These are phyloP conservation scores for Aphelocoma californica DNA, from an alignment of 2,797 vertebrate species.

Conservation along the genomic window DNA sequence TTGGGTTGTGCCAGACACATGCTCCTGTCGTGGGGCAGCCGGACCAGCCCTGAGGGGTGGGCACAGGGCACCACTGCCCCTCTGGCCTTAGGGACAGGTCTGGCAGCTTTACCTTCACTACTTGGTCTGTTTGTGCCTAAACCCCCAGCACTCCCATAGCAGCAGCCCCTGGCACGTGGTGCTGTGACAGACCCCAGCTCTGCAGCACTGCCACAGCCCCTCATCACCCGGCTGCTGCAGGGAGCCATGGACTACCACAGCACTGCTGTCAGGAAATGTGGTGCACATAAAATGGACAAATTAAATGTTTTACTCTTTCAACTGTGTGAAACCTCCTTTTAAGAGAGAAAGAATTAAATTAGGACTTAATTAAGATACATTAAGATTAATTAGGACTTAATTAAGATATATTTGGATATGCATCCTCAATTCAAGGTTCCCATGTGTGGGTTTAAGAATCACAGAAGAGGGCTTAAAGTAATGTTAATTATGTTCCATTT, in stretches of 20 bases:
- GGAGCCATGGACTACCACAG: not conserved
- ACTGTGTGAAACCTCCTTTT: not conserved
- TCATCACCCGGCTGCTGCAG: rapidly evolving
- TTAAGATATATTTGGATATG: conserved; percentile 25
- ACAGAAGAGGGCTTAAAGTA: conserved; percentile 4
- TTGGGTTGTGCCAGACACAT: not conserved
- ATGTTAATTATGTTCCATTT: conserved; percentile 14
- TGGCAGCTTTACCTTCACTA: not conserved
- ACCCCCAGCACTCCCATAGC: rapidly evolving
- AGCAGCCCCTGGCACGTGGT: rapidly evolving
- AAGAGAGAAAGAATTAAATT: conserved; percentile 7
- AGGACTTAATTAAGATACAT: conserved; percentile 30
- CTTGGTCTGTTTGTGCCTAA: not conserved
- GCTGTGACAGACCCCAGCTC: not conserved
- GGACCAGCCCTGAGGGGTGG: rapidly evolving
- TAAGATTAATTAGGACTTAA: conserved; percentile 27
- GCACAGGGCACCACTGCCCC: not conserved
- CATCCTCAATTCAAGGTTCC: conserved; percentile 8
- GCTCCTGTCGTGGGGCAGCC: not conserved
- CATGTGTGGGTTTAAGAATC: conserved; percentile 27
- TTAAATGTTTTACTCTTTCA: not conserved
- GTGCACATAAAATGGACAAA: not conserved
- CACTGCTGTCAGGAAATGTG: rapidly evolving
- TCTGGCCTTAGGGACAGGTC: not conserved
- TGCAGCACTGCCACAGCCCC: rapidly evolving